Conservation (phyloP, 1,140 invertebrate species). For the Acromyrmex charruanus region DNA sequence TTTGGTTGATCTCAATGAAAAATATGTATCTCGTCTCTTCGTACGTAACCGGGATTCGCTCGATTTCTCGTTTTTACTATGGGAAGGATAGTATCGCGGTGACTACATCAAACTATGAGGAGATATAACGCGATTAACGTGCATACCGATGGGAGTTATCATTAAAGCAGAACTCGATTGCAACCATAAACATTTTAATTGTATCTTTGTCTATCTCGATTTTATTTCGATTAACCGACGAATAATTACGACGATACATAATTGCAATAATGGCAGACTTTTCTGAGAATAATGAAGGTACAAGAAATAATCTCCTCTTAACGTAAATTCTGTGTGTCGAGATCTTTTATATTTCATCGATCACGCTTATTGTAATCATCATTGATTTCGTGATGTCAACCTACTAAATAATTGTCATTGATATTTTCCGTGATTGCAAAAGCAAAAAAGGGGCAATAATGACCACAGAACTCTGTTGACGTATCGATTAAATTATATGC, state of each 20-base stretch:
- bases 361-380: not conserved
- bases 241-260: not conserved
- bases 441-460: too few species aligned
- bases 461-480: too few species aligned
- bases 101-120: not conserved
- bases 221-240: slow-evolving; percentile 4
- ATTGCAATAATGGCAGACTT: slow-evolving; percentile 9
- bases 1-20: slow-evolving; percentile 47
- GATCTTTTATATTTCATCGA: slow-evolving; percentile 12
- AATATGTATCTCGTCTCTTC: slow-evolving; percentile 1
- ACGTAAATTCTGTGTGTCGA: slow-evolving; percentile 16
- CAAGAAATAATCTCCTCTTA: not conserved
- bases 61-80: slow-evolving; percentile 16
- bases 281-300: slow-evolving; percentile 1
- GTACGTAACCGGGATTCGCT: not conserved
- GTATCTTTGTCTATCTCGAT: not conserved
- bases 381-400: too few species aligned
- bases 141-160: not conserved
- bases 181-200: slow-evolving; percentile 41
- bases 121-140: slow-evolving; percentile 39
- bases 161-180: slow-evolving; percentile 38
- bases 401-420: too few species aligned
- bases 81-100: slow-evolving; percentile 19
- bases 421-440: too few species aligned
- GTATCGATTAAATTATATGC: too few species aligned